Evolutionary conservation across 2,888 invertebrate genomes (phyloP), one percentile per base, ranked within the genome.

Genomic region (Busseola fusca): DNA sequence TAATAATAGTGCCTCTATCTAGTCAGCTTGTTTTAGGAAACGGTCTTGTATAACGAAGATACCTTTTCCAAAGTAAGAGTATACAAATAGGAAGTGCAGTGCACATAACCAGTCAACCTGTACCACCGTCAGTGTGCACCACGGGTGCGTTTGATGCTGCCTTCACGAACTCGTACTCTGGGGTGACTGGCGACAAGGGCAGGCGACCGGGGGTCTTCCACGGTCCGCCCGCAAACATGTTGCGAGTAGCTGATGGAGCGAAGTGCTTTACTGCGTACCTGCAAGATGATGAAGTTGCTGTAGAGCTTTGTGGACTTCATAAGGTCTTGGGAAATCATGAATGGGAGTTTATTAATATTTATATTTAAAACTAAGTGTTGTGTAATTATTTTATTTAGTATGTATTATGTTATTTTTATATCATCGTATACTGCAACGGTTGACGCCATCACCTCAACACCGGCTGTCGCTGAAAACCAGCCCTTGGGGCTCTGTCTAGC

Each of bases 251-350:
- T 21, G 90, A 88, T n/a, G 83, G 86, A 80, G 62, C 74, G 50
- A 85, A 90, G 78, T 93, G 93, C 74, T 94, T 94, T 66, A 94
- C 83, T 48, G 93, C 88, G 76, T 92, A 94, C 83, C 95, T 95
- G 89, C 12, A 87, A 76, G 18, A 40, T 48, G 5, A 45, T 25
- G 25, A n/a, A 18, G 14, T 48, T 16, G 12, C 7, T 67, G 5
- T 21, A 37, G 4, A 18, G 1, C 12, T 30, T 27, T 18, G n/a
- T 34, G 1, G 3, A 40, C 7, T 16, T 34, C 0, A n/a, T n/a
- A n/a, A n/a, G n/a, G n/a, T n/a, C n/a, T n/a, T n/a, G n/a, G 18
- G 25, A 0, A 16, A 18, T 16, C 14, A 18, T 5, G 12, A 25
- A 59, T 4, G 9, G 5, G 37, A 25, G 60, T 40, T 18, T 25